Evolutionary conservation across 2,113 vertebrate species (phyloP).

Genomic region (Maccullochella peelii): DNA sequence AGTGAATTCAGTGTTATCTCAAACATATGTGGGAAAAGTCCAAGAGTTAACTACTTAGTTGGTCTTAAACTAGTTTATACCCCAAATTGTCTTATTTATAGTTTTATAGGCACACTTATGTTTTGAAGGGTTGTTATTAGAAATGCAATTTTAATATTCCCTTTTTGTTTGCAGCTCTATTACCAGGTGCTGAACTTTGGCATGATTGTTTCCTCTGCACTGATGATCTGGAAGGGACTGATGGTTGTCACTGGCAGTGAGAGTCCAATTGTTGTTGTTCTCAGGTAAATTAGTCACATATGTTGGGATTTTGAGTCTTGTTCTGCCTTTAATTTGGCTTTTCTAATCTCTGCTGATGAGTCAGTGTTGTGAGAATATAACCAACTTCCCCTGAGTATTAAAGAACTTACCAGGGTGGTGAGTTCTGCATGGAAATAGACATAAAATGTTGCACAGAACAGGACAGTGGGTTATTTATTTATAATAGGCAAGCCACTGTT

Average conservation of each 20-base stretch:
- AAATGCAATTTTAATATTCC: neutral
- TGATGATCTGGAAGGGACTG: slow-evolving; percentile 99
- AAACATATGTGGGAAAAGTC: neutral
- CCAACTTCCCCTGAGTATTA: neutral
- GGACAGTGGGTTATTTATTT: no score
- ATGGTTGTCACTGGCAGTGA: slow-evolving; percentile 99
- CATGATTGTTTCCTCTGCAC: slow-evolving; percentile 98
- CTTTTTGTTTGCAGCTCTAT: slow-evolving; percentile 87
- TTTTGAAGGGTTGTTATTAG: neutral
- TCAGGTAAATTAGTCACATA: slow-evolving; percentile 87
- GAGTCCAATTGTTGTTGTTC: slow-evolving; percentile 97
- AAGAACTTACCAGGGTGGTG: neutral
- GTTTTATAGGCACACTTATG: fast-evolving
- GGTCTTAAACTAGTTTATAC: neutral
- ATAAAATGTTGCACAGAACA: neutral
- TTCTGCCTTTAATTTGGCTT: neutral
- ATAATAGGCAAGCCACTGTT: neutral
- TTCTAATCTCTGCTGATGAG: no score
- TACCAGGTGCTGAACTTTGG: slow-evolving; percentile 99
- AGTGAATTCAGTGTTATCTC: neutral
- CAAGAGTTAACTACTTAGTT: neutral
- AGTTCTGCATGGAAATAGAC: neutral
- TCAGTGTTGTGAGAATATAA: neutral
- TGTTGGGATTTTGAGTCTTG: neutral
- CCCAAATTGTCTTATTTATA: no score